phyloP scores from a whole-genome alignment of 2,113 vertebrate genomes.

The Callorhinus ursinus region DNA sequence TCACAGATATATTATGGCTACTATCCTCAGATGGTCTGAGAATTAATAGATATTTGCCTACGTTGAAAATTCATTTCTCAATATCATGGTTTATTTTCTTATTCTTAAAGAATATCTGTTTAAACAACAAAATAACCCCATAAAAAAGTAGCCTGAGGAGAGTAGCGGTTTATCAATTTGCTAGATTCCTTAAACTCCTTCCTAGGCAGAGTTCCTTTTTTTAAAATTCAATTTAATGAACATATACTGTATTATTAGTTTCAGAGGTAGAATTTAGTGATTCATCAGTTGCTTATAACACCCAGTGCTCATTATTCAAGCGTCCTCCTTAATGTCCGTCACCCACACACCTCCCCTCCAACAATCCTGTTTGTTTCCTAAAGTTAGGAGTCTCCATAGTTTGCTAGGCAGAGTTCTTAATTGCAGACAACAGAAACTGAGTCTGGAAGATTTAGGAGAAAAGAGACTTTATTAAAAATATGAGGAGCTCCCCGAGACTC shows the following conservation, averaged over 20 bases:
- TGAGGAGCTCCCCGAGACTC: not conserved
- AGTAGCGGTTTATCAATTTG: not conserved
- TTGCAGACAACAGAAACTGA: not conserved
- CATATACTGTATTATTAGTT: not conserved
- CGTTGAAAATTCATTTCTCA: constrained; percentile 36
- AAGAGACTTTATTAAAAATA: not conserved
- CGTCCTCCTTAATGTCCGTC: not conserved
- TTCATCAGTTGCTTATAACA: not conserved
- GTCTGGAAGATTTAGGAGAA: not conserved
- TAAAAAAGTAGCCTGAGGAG: not conserved
- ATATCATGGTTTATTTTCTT: not conserved
- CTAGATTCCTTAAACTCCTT: not conserved
- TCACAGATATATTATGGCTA: not conserved
- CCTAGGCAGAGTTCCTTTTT: not conserved
- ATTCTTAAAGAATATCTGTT: not conserved
- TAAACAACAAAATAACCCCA: not conserved
- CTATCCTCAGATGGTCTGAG: not conserved
- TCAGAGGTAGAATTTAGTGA: not conserved
- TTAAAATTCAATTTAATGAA: not conserved
- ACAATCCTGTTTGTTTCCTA: not conserved
- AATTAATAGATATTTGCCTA: not conserved
- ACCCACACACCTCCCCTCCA: not conserved
- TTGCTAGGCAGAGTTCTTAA: not conserved
- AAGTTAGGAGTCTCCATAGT: not conserved
- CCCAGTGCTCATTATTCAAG: not conserved